Evolutionary conservation across 1,140 invertebrate genomes (phyloP).

Genomic region (Theocolax elegans): DNA sequence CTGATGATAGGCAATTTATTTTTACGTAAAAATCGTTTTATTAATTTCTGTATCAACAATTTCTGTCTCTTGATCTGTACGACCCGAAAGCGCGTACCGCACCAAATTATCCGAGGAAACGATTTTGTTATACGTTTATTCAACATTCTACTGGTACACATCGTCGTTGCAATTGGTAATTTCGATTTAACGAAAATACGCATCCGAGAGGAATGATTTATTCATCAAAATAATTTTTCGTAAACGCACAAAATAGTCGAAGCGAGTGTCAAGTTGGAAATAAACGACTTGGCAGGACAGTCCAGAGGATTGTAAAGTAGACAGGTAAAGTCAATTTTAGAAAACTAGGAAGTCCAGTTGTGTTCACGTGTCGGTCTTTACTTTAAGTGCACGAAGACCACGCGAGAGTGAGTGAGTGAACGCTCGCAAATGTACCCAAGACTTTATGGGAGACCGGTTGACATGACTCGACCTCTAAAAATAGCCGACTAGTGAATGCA

Average conservation of each 20-base stretch:
- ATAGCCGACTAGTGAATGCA: constrained; percentile 54
- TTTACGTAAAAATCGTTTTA: constrained; percentile 7
- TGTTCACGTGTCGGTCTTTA: constrained; percentile 39
- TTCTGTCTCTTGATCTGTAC: no score
- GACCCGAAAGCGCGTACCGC: no score
- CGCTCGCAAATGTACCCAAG: constrained; percentile 45
- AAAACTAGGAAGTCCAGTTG: constrained; percentile 53
- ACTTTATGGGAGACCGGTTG: constrained; percentile 57
- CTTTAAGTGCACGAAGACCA: constrained; percentile 17
- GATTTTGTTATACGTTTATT: no score
- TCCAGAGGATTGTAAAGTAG: constrained; percentile 11
- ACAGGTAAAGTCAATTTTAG: constrained; percentile 48
- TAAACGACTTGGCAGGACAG: constrained; percentile 9
- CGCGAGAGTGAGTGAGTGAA: not conserved
- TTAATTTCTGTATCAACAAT: constrained; percentile 21
- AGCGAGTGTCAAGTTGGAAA: not conserved
- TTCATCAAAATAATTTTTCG: constrained; percentile 1
- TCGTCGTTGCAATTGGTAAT: no score
- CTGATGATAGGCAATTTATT: no score
- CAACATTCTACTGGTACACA: no score
- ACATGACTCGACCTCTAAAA: constrained; percentile 64
- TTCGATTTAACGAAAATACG: no score
- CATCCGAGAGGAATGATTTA: constrained; percentile 1
- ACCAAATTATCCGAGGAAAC: no score
- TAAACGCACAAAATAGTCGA: not conserved